phyloP scores from a whole-genome alignment of 2,888 invertebrate species.

The Petrolisthes manimaculis region DNA sequence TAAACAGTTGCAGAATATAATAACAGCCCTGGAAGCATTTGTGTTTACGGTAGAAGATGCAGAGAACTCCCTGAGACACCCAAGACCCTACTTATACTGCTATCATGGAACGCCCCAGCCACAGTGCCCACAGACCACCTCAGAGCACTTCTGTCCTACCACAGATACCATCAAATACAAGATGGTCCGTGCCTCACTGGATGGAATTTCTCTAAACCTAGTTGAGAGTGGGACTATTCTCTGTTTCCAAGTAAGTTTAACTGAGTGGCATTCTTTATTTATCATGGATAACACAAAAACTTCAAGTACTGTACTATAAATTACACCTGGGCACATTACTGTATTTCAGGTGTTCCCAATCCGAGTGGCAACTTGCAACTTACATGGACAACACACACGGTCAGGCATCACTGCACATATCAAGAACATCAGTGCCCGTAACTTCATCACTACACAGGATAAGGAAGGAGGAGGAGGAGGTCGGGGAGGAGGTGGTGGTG shows the following conservation, averaged over 20 bases:
- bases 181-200: constrained; percentile 89
- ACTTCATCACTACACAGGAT: constrained; percentile 72
- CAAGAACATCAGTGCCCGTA: constrained; percentile 79
- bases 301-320: background rate
- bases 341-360: constrained; percentile 81
- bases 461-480: constrained; percentile 58
- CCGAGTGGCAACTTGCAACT: constrained; percentile 89
- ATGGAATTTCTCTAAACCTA: constrained; percentile 89
- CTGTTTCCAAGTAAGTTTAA: constrained; percentile 80
- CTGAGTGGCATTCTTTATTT: no score
- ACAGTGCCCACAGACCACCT: constrained; percentile 79
- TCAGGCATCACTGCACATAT: constrained; percentile 89
- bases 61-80: constrained; percentile 90
- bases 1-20: constrained; percentile 81
- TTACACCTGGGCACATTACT: background rate
- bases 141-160: constrained; percentile 78
- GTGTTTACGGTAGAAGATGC: constrained; percentile 85
- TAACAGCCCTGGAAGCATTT: constrained; percentile 90
- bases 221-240: constrained; percentile 90
- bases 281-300: background rate
- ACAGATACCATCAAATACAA: constrained; percentile 91
- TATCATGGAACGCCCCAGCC: constrained; percentile 82
- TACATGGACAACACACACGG: constrained; percentile 92
- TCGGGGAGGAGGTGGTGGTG: constrained; percentile 66
- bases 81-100: constrained; percentile 83